Conservation (phyloP, 2,113 vertebrate species). For the Heloderma charlesbogerti region DNA sequence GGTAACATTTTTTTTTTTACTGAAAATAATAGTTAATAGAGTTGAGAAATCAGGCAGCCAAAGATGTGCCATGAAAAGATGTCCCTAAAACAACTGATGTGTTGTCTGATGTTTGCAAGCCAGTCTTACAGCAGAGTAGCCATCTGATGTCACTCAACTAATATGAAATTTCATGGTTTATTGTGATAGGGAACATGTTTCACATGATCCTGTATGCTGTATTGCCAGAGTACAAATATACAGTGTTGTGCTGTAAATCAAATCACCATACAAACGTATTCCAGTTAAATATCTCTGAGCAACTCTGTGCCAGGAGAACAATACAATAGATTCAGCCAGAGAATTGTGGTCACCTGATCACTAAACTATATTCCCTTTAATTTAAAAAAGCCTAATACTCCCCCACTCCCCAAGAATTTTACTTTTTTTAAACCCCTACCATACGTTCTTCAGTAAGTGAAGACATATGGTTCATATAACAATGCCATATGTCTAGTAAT, state of each 20-base stretch:
- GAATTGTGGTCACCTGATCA: not conserved
- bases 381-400: constrained; percentile 29
- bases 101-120: not conserved
- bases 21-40: too few species aligned
- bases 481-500: constrained; percentile 67
- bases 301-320: not conserved
- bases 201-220: not conserved
- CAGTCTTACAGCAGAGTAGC: not conserved
- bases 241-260: not conserved
- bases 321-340: not conserved
- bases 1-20: too few species aligned
- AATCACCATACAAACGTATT: not conserved
- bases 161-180: not conserved
- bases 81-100: not conserved
- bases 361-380: constrained; percentile 47
- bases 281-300: not conserved
- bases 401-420: constrained; percentile 16
- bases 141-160: not conserved
- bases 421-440: constrained; percentile 67
- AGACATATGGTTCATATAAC: constrained; percentile 67
- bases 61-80: not conserved
- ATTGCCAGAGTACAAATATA: not conserved
- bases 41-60: not conserved
- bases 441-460: constrained; percentile 55
- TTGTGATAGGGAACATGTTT: not conserved